phyloP scores from a whole-genome alignment of 2,113 vertebrate genomes.

The Chamaea fasciata region DNA sequence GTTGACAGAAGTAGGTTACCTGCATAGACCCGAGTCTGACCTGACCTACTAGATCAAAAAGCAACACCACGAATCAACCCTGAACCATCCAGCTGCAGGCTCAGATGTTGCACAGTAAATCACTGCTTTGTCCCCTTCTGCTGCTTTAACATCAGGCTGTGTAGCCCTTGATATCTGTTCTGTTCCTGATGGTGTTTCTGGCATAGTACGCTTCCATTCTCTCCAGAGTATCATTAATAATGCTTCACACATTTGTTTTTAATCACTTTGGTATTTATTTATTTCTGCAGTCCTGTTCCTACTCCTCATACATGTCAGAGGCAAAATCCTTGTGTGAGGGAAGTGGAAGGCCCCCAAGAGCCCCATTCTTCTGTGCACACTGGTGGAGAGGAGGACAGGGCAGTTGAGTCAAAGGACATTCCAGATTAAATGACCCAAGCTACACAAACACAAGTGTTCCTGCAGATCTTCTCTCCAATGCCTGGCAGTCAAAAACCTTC shows the following conservation, averaged over 20 bases:
- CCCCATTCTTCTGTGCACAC: background rate
- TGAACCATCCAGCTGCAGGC: background rate
- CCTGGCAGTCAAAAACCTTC: background rate
- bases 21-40: background rate
- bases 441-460: background rate
- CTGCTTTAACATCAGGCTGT: background rate
- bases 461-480: background rate
- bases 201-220: background rate
- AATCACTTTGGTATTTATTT: slow-evolving; percentile 28
- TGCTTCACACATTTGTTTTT: slow-evolving; percentile 44
- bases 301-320: slow-evolving; percentile 14
- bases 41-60: background rate
- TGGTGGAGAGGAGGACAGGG: background rate
- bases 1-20: background rate
- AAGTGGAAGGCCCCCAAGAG: slow-evolving; percentile 30
- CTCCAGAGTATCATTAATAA: slow-evolving; percentile 34
- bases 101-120: background rate
- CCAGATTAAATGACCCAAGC: background rate
- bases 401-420: background rate
- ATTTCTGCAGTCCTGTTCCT: background rate
- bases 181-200: slow-evolving; percentile 28
- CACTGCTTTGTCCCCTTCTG: background rate
- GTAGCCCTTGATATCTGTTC: background rate
- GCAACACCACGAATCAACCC: background rate
- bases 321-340: background rate